Base-by-base conservation (phyloP, 2,113 vertebrate species). In the Jacana jacana region DNA sequence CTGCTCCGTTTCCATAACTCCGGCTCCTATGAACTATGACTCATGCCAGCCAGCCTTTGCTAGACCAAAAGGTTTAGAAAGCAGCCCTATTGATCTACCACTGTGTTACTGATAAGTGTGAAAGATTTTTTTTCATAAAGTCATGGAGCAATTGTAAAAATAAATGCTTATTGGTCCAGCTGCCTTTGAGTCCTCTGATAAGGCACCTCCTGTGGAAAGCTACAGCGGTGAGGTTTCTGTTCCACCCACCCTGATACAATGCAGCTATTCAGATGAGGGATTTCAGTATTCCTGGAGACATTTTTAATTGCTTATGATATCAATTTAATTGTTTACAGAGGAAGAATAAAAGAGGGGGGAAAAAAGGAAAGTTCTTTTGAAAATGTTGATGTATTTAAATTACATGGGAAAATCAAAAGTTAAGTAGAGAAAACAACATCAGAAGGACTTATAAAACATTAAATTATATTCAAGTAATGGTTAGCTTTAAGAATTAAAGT, bases 171-270 rank as follows among this genome's bases (percentile, higher is more conserved):
- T n/a, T 63, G 28, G 61, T 54, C 60, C 3, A 10, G 40, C 82
- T 96, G 95, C 51, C 77, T 97, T 97, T 93, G 91, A 94, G 95
- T 11, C 20, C 24, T 15, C 52, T 3, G 75, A 86, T 88, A 96
- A 94, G 92, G 30, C 90, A 95, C 89, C 88, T 96, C 54, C 65
- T 35, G 54, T 35, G 28, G 49, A 95, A 88, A 79, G 33, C 42
- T 55, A 25, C 42, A n/a, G 42, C 94, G 69, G 55, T 68, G 13
- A 58, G 79, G 49, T 76, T 95, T 93, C 57, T 22, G 25, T 91
- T 92, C 48, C 80, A 78, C 28, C 23, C 39, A 64, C 31, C 40
- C 30, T 90, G 91, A 46, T 77, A 58, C 44, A 75, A 88, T 66
- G 73, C 65, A 64, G 13, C 48, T 46, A 6, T 75, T 88, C 8